phyloP scores from a whole-genome alignment of 1,140 invertebrate species.

The Metaphire vulgaris region DNA sequence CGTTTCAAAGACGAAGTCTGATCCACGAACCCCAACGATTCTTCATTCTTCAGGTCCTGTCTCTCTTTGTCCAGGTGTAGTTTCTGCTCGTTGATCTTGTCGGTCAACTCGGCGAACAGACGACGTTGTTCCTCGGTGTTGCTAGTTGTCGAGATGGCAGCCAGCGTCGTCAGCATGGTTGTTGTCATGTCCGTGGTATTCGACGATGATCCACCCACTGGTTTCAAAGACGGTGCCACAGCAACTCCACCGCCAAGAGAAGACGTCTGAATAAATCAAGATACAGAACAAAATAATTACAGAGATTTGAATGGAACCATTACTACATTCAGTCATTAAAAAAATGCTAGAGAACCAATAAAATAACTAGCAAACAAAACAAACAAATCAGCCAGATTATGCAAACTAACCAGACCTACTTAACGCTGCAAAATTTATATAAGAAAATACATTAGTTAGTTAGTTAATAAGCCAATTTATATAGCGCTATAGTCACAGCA shows the following conservation, averaged over 20 bases:
- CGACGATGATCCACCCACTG: neutral
- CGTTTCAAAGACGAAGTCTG: neutral
- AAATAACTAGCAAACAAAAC: no score
- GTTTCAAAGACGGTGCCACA: neutral
- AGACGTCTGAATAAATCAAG: no score
- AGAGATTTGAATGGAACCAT: no score
- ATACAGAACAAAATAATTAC: no score
- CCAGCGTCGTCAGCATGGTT: neutral
- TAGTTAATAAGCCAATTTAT: no score
- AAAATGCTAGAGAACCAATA: no score
- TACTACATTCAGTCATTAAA: neutral
- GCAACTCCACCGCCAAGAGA: neutral
- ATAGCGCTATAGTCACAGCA: no score
- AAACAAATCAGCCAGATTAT: no score
- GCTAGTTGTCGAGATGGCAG: neutral
- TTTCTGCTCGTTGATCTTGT: neutral
- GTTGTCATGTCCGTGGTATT: neutral
- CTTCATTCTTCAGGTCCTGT: neutral
- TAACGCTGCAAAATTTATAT: no score
- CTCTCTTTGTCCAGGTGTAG: neutral
- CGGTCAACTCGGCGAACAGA: neutral
- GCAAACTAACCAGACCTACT: no score
- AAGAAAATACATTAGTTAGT: no score
- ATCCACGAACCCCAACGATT: neutral
- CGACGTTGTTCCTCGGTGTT: neutral